Percentiles rank a stretch among this genome's conserved stretches.
These are phyloP conservation scores for Toxotes jaculatrix DNA, from an alignment of 2,113 vertebrate genomes.

Conservation along the genomic window DNA sequence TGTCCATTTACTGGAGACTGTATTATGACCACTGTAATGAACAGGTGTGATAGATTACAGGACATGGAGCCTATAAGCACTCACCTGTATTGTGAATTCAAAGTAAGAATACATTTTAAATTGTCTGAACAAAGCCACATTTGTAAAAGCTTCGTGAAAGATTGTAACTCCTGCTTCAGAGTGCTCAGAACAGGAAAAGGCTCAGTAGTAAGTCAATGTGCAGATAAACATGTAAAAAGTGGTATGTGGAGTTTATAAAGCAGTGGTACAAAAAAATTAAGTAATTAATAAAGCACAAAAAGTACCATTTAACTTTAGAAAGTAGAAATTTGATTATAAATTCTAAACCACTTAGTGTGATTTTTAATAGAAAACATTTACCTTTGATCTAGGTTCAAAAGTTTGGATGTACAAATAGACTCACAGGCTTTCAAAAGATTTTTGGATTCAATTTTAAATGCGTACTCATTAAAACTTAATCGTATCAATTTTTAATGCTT, in stretches of 20 bases:
- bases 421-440: slow-evolving; percentile 27
- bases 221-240: slow-evolving; percentile 26
- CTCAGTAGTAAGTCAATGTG: slow-evolving; percentile 30
- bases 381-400: slow-evolving; percentile 50
- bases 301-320: neutral
- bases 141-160: slow-evolving; percentile 4
- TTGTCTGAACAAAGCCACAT: slow-evolving; percentile 2
- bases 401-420: slow-evolving; percentile 38
- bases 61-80: neutral
- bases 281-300: slow-evolving; percentile 20
- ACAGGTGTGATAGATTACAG: neutral
- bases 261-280: slow-evolving; percentile 12
- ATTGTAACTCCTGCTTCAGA: slow-evolving; percentile 42
- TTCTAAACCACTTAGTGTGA: slow-evolving; percentile 33
- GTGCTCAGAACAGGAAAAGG: slow-evolving; percentile 35
- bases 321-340: slow-evolving; percentile 27
- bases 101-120: slow-evolving; percentile 18
- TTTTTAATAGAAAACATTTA: slow-evolving; percentile 49
- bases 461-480: slow-evolving; percentile 50
- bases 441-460: slow-evolving; percentile 3
- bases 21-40: neutral
- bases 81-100: neutral
- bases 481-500: slow-evolving; percentile 28
- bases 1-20: neutral
- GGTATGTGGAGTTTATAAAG: neutral